Conservation (phyloP, 64 coral and sea anemone species). For the Montipora efflorescens region DNA sequence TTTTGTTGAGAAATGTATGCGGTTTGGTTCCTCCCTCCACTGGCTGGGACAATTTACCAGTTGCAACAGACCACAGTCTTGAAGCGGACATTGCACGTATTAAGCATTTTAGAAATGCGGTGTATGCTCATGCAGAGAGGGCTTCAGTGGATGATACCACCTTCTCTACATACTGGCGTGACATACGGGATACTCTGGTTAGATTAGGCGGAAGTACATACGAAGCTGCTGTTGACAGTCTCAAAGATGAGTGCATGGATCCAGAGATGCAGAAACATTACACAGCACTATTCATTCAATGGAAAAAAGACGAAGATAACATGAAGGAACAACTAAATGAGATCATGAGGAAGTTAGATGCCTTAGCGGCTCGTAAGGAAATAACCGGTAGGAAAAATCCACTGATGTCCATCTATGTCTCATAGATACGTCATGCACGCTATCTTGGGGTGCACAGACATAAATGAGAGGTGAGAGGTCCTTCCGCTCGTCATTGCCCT, state of each 20-base stretch:
- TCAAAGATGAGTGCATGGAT: not conserved
- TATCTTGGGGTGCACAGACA: too few species aligned
- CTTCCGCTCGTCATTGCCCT: too few species aligned
- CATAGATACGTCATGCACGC: too few species aligned
- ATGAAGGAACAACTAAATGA: not conserved
- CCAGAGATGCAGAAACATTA: not conserved
- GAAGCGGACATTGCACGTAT: constrained; percentile 38
- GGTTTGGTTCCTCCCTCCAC: not conserved
- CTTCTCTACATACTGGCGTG: constrained; percentile 12
- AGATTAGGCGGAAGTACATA: constrained; percentile 11
- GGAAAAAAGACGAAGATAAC: constrained; percentile 28
- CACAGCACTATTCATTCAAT: not conserved
- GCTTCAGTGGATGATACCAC: not conserved
- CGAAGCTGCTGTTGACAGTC: not conserved
- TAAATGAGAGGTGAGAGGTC: too few species aligned
- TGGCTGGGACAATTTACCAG: constrained; percentile 35
- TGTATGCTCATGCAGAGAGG: constrained; percentile 12
- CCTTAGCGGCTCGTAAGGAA: not conserved
- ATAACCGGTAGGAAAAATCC: not conserved
- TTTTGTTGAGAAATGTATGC: constrained; percentile 25
- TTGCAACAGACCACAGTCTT: not conserved
- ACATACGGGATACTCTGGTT: constrained; percentile 22
- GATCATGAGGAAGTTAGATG: not conserved
- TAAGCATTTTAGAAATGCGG: constrained; percentile 28
- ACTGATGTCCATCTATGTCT: too few species aligned